Conservation (phyloP, 2,888 invertebrate genomes). For the Chironomus riparius region DNA sequence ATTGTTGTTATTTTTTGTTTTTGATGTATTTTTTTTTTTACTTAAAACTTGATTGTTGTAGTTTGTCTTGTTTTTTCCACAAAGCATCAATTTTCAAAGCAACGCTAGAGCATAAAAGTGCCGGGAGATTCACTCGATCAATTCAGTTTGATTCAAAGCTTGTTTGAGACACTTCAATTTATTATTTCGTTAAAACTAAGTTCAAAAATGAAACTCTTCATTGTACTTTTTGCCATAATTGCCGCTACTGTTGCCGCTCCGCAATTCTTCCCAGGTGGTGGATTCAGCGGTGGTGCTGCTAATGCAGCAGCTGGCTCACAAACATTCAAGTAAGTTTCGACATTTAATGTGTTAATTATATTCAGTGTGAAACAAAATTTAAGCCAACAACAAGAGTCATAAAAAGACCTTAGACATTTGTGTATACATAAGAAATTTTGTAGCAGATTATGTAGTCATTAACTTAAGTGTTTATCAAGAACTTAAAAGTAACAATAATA, state of each 20-base stretch:
- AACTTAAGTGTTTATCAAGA: too few relatives aligned
- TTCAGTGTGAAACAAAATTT: too few relatives aligned
- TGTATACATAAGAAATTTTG: too few relatives aligned
- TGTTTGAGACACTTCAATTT: neutral
- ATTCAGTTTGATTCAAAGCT: slow-evolving; percentile 1
- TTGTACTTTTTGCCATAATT: slow-evolving; percentile 24
- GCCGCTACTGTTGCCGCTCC: slow-evolving; percentile 1
- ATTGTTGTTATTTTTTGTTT: neutral
- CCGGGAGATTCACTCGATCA: neutral
- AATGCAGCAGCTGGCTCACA: slow-evolving; percentile 13
- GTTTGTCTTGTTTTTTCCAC: slow-evolving; percentile 10
- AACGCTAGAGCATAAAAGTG: slow-evolving; percentile 8
- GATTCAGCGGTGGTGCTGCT: neutral
- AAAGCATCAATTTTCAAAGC: neutral
- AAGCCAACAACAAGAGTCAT: too few relatives aligned
- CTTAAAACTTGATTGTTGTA: neutral
- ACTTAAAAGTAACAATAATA: too few relatives aligned
- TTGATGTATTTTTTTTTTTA: neutral
- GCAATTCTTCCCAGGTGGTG: slow-evolving; percentile 8
- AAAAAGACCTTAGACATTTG: too few relatives aligned
- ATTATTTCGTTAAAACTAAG: neutral
- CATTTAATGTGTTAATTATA: too few relatives aligned
- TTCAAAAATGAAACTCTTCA: slow-evolving; percentile 17
- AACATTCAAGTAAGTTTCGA: neutral
- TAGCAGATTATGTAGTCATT: too few relatives aligned